phyloP scores from a whole-genome alignment of 2,797 vertebrate genomes.

The Spheniscus humboldti region DNA sequence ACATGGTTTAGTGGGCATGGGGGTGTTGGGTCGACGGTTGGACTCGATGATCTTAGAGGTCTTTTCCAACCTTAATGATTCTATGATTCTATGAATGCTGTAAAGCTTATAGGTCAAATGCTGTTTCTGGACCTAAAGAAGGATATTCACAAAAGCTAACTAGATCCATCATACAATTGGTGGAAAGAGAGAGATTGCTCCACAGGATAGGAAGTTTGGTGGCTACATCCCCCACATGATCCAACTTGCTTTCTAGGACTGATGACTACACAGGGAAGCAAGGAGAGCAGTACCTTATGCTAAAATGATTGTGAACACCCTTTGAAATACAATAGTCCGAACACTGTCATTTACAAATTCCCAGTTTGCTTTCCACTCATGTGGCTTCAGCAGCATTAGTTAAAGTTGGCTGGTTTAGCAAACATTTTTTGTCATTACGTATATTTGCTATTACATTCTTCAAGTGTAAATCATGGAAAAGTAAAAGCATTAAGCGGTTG shows the following conservation, averaged over 20 bases:
- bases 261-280: not conserved
- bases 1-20: no score
- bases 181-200: not conserved
- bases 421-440: not conserved
- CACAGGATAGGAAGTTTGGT: not conserved
- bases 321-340: not conserved
- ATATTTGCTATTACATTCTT: not conserved
- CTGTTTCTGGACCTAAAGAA: not conserved
- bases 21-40: no score
- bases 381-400: not conserved
- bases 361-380: not conserved
- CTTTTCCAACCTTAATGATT: no score
- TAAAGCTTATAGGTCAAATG: not conserved
- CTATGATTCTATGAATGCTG: not conserved
- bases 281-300: not conserved
- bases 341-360: not conserved
- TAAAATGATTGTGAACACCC: not conserved
- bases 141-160: not conserved
- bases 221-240: not conserved
- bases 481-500: not conserved
- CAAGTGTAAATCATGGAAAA: conserved; percentile 14
- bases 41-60: no score
- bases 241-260: not conserved
- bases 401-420: not conserved
- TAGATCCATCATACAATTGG: fast-evolving